Evolutionary conservation across 1,140 invertebrate genomes (phyloP).

Genomic region (Pseudobourletiella spinata): DNA sequence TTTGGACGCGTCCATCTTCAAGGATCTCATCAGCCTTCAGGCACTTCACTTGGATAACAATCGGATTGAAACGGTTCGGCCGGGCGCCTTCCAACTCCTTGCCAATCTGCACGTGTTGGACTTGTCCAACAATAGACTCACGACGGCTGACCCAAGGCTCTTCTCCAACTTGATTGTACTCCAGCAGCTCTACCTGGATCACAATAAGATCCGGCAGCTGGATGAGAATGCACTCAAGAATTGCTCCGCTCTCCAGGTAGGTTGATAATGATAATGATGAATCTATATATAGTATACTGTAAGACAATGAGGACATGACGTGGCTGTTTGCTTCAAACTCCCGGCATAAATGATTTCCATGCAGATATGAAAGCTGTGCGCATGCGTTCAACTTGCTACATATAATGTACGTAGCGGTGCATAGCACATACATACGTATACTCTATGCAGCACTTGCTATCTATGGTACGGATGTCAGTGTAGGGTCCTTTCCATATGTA

Average conservation of each 20-base stretch:
- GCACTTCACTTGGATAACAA: slow-evolving; percentile 79
- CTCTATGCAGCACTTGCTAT: too few species aligned
- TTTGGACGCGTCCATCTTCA: slow-evolving; percentile 73
- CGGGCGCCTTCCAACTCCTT: slow-evolving; percentile 72
- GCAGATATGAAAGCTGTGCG: too few species aligned
- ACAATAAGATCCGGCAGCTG: slow-evolving; percentile 69
- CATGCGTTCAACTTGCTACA: too few species aligned
- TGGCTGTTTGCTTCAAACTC: too few species aligned
- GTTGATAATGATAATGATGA: too few species aligned
- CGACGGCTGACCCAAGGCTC: slow-evolving; percentile 65
- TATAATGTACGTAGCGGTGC: too few species aligned
- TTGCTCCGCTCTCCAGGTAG: slow-evolving; percentile 60
- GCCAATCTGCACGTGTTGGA: slow-evolving; percentile 79
- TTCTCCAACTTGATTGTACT: slow-evolving; percentile 77
- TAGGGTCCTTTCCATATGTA: too few species aligned
- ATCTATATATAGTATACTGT: too few species aligned
- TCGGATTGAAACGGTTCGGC: slow-evolving; percentile 72
- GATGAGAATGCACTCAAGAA: slow-evolving; percentile 78
- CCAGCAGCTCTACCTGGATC: slow-evolving; percentile 71
- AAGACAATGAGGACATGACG: too few species aligned
- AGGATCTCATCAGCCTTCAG: slow-evolving; percentile 76
- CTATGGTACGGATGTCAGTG: too few species aligned
- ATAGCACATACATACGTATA: too few species aligned
- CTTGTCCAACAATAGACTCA: slow-evolving; percentile 71
- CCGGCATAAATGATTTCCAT: too few species aligned